phyloP scores from a whole-genome alignment of 2,888 invertebrate genomes.

The Drosophila neutralis region DNA sequence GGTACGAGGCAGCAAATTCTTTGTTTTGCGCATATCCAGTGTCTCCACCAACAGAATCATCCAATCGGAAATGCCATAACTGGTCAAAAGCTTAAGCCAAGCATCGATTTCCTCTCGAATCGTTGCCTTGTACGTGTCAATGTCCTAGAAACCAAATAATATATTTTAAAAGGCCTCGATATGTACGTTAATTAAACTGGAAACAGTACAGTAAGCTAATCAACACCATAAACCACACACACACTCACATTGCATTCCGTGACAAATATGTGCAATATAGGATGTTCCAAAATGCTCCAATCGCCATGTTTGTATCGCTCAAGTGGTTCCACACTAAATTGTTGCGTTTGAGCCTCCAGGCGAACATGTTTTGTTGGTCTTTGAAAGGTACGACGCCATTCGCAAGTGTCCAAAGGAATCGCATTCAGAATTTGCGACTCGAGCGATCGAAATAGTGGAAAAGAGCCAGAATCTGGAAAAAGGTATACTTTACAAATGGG shows the following conservation, averaged over 20 bases:
- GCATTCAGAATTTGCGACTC: constrained; percentile 91
- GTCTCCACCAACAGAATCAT: constrained; percentile 96
- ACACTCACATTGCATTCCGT: constrained; percentile 94
- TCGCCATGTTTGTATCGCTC: constrained; percentile 88
- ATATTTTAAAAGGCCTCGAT: not conserved
- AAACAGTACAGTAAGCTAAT: not conserved
- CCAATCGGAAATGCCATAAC: constrained; percentile 94
- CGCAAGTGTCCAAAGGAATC: constrained; percentile 94
- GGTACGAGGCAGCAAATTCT: constrained; percentile 95
- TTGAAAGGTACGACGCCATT: constrained; percentile 96
- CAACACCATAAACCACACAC: constrained; percentile 1
- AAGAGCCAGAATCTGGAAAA: constrained; percentile 91
- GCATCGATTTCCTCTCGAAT: constrained; percentile 95
- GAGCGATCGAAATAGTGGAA: constrained; percentile 92
- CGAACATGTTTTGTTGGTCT: constrained; percentile 93
- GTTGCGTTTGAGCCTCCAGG: constrained; percentile 92
- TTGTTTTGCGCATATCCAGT: constrained; percentile 95
- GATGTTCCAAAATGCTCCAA: constrained; percentile 93
- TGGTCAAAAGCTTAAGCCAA: constrained; percentile 93
- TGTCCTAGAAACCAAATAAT: constrained; percentile 88
- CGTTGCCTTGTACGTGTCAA: constrained; percentile 94
- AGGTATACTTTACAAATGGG: not conserved
- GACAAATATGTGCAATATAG: constrained; percentile 97
- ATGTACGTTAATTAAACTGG: not conserved
- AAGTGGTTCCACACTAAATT: constrained; percentile 90